Evolutionary conservation across 2,797 vertebrate species (phyloP).

Genomic region (Pseudochirops cupreus): DNA sequence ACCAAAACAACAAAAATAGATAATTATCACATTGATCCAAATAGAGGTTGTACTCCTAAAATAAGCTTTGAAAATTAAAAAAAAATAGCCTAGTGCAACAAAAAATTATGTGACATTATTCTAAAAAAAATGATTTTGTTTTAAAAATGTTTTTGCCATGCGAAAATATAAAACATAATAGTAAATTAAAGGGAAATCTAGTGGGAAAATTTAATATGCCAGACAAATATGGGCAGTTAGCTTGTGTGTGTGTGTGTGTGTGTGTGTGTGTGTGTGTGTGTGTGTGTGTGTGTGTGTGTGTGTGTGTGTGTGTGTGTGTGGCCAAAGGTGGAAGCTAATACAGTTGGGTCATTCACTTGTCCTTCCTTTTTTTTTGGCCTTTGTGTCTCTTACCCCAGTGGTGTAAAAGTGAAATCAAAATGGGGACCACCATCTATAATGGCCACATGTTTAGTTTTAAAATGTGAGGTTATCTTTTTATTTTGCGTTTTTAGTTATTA

Average conservation of each 20-base stretch:
- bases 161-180: background rate
- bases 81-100: background rate
- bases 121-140: background rate
- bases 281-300: too few relatives aligned
- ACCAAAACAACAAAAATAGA: background rate
- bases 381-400: background rate
- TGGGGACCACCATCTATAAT: background rate
- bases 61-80: background rate
- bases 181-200: background rate
- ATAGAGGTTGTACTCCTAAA: background rate
- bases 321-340: too few relatives aligned
- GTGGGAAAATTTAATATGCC: background rate
- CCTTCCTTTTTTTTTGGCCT: background rate
- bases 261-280: too few relatives aligned
- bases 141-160: background rate
- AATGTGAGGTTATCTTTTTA: background rate
- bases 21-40: background rate
- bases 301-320: too few relatives aligned
- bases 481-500: background rate
- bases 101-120: background rate
- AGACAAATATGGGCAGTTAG: background rate
- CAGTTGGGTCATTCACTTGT: background rate
- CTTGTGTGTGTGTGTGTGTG: too few relatives aligned
- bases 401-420: background rate
- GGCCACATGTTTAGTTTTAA: background rate